Base-by-base conservation (phyloP, 2,113 vertebrate species). In the Ophiodon elongatus region DNA sequence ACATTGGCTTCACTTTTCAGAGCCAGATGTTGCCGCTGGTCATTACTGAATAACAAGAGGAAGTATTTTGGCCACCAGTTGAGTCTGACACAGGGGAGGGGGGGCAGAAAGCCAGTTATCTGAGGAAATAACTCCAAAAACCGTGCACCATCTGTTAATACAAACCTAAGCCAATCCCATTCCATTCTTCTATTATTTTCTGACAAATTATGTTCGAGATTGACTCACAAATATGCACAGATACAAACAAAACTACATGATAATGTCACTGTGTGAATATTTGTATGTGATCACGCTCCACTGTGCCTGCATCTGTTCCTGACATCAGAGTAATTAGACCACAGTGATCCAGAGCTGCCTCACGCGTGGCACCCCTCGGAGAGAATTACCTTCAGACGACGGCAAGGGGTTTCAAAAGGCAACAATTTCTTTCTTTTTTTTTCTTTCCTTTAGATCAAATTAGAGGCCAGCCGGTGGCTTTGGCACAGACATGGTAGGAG, bases 371-470 rank as follows among this genome's bases (percentile, higher is more conserved):
- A 80, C 73, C 73, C 84, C 52, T 60, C 0, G 11, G 84, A 33
- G 50, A 75, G 57, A 67, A 90, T 91, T 78, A 83, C 79, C 84
- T 86, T 85, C 83, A 73, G 25, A 63, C 1, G 60, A 79, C 5
- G 37, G 54, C 76, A 10, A 82, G 78, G 70, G 73, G n/a, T 62
- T 87, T 88, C 64, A 86, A 91, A 57, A 88, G 79, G 79, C 84
- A 86, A 83, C 87, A 62, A 72, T 86, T 85, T 81, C 1, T 85
- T n/a, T 80, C 83, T 88, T 85, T 80, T 90, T 78, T 88, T 87
- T 77, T 43, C 2, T 3, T 10, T 54, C 25, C 10, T 33, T 33
- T 31, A 8, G 56, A 85, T 88, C 71, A 85, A 92, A 92, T 91
- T 74, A 92, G 79, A 79, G 69, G 68, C 86, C 86, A 91, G 88